phyloP scores from a whole-genome alignment of 2,888 invertebrate genomes.

The Pristionchus mayeri region DNA sequence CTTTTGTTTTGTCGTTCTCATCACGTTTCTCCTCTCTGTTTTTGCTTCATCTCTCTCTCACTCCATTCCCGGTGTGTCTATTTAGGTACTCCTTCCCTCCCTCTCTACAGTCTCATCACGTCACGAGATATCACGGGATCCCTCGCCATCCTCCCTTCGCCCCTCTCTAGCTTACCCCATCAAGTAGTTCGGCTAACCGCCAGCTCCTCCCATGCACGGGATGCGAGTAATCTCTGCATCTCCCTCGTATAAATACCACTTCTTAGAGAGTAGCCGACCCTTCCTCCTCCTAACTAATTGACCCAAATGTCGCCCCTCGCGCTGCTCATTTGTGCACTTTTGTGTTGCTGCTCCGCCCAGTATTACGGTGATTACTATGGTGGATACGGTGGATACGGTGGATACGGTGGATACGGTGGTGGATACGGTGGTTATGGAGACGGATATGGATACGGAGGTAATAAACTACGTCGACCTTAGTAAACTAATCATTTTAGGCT shows the following conservation, averaged over 20 bases:
- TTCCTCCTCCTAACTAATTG: neutral
- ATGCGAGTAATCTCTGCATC: neutral
- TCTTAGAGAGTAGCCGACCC: neutral
- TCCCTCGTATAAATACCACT: conserved; percentile 7
- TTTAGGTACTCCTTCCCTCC: neutral
- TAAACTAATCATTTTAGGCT: too few relatives aligned
- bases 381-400: neutral
- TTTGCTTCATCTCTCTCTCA: neutral
- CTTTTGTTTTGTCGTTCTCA: neutral
- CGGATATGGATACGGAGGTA: neutral
- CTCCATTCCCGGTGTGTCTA: conserved; percentile 3
- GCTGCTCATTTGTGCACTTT: conserved; percentile 3
- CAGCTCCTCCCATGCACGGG: neutral
- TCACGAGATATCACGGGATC: neutral
- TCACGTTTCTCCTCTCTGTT: neutral
- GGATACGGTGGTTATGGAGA: neutral
- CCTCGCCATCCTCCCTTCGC: neutral
- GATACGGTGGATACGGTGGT: neutral
- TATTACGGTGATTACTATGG: conserved; percentile 38
- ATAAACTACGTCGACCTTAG: too few relatives aligned
- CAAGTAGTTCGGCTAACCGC: conserved; percentile 3
- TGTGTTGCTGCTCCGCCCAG: neutral
- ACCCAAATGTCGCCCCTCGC: neutral
- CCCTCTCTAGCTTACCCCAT: neutral
- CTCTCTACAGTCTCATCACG: neutral